Conservation (phyloP, 2,797 vertebrate species). For the Tragelaphus eurycerus region DNA sequence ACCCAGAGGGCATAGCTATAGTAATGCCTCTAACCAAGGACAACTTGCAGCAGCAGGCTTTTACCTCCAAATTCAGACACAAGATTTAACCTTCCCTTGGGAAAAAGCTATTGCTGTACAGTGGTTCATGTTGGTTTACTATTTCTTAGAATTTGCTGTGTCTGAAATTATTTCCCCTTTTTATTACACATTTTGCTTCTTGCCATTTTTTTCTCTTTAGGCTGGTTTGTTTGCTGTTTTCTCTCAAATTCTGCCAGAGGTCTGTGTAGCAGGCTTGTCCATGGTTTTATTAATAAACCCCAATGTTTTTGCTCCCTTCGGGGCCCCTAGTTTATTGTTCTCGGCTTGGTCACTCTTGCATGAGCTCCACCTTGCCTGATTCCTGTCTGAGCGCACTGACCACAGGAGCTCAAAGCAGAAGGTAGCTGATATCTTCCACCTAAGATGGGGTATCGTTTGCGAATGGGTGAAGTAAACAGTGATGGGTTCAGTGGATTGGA, state of each 20-base stretch:
- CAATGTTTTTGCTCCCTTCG: not conserved
- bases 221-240: not conserved
- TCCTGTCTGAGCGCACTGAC: not conserved
- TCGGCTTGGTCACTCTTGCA: not conserved
- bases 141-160: not conserved
- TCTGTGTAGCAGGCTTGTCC: not conserved
- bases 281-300: not conserved
- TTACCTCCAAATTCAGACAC: not conserved
- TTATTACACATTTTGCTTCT: not conserved
- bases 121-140: not conserved
- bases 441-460: no score
- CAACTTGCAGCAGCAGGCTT: not conserved
- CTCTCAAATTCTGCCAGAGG: not conserved
- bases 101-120: not conserved
- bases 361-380: not conserved
- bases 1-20: not conserved
- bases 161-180: not conserved
- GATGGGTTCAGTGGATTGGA: not conserved
- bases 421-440: no score
- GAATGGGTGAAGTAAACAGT: no score
- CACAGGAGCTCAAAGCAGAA: not conserved
- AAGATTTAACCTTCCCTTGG: not conserved
- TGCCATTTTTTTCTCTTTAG: not conserved
- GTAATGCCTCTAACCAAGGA: not conserved
- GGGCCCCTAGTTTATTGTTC: not conserved